Conservation (phyloP, 2,113 vertebrate species). For the Ptilorrhoa leucosticta region DNA sequence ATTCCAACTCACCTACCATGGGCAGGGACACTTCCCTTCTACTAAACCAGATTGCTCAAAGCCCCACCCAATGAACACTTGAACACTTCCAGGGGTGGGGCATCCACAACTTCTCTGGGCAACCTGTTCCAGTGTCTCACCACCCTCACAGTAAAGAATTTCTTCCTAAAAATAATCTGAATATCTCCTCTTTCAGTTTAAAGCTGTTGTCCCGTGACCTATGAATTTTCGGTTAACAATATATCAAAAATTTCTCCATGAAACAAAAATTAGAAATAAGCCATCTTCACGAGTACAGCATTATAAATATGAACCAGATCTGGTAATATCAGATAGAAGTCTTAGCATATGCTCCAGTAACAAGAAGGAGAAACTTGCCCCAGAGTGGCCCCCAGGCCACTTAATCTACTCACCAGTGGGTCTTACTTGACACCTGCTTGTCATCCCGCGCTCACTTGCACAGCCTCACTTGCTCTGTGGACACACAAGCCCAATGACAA, state of each 20-base stretch:
- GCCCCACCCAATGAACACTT: background rate
- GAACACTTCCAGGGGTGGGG: background rate
- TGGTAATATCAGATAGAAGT: background rate
- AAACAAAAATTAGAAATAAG: background rate
- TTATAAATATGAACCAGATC: background rate
- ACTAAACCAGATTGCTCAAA: background rate
- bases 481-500: accelerated
- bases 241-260: background rate
- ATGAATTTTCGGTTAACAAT: background rate
- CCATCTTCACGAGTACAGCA: background rate
- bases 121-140: background rate
- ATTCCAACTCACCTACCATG: background rate
- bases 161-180: background rate
- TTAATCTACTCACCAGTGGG: background rate
- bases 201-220: background rate
- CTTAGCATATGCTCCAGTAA: background rate
- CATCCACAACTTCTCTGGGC: background rate
- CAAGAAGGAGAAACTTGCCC: background rate
- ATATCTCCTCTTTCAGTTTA: background rate
- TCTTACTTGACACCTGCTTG: background rate
- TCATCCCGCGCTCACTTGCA: background rate
- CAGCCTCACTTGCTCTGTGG: accelerated
- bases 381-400: no score
- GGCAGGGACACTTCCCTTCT: background rate
- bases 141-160: background rate